Evolutionary conservation across 2,797 vertebrate species (phyloP), one percentile per base, ranked within the genome.

Genomic region (Caiman crocodilus): DNA sequence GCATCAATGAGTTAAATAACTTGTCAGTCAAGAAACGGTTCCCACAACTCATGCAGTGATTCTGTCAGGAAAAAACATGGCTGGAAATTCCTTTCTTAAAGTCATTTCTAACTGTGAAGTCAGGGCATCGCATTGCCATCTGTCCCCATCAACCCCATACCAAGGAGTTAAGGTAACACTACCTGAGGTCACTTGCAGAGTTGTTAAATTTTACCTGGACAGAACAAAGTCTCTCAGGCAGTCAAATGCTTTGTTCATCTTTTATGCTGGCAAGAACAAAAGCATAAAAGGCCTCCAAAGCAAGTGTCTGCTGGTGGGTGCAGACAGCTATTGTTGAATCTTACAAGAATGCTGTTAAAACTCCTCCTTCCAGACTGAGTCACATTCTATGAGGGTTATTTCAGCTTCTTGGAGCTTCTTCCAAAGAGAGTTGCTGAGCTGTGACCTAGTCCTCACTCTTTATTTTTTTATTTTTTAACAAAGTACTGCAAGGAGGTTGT

Each of bases 371-470:
- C 32, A 81, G 74, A 17, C 74, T 82, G 4, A 2, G 65, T 35
- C 1, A 0, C 15, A 0, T 6, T 58, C 20, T 73, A 60, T 2
- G 3, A 75, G 65, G 61, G 18, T 59, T 50, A 23, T 73, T 73
- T 50, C 35, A 73, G 26, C 35, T 73, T 73, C 69, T 42, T 42
- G 1, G 50, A 32, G 26, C 16, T 55, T 65, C 42, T 3, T 14
- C 20, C 55, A 50, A 56, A 61, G 60, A 61, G 42, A 9, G n/a
- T 25, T 60, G 78, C 88, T 65, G 67, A 55, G 78, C 88, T 35
- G 1, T 74, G 80, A 79, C 79, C 85, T 23, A 84, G 89, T 61
- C 79, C 28, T 75, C 76, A 79, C 60, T 90, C 32, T 10, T 50
- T 50, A 50, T 50, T 50, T 50, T 50, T 50, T 50, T 50, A 7